These are phyloP conservation scores for Montipora sp. DNA, from an alignment of 64 coral and sea anemone genomes.

Conservation along the genomic window DNA sequence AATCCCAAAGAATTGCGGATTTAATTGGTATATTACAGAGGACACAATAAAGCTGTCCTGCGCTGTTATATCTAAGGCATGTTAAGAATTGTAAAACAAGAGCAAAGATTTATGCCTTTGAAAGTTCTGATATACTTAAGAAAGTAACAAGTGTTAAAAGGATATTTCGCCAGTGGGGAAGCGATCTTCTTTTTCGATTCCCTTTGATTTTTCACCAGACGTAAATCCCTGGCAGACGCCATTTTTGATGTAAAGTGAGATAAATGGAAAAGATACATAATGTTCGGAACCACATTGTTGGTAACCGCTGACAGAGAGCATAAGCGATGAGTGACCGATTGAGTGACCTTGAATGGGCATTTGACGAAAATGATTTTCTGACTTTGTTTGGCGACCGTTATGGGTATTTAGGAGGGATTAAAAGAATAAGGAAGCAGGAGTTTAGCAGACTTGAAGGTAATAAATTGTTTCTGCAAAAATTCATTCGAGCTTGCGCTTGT, in stretches of 20 bases:
- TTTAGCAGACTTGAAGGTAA: constrained; percentile 83
- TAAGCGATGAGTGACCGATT: background rate
- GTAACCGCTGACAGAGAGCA: constrained; percentile 28
- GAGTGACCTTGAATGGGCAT: background rate
- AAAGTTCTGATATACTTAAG: background rate
- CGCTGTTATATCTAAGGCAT: constrained; percentile 73
- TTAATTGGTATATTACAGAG: constrained; percentile 90
- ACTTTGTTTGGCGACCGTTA: constrained; percentile 7
- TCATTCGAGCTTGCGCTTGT: too few relatives aligned
- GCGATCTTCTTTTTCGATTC: constrained; percentile 82
- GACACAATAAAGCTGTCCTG: constrained; percentile 93
- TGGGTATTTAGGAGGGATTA: constrained; percentile 67
- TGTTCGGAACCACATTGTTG: background rate
- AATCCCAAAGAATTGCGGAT: constrained; percentile 87
- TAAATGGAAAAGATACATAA: background rate
- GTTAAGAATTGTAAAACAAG: background rate
- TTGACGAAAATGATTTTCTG: constrained; percentile 68
- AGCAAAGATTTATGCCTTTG: too few relatives aligned
- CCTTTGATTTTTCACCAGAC: constrained; percentile 77
- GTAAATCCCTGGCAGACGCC: constrained; percentile 78
- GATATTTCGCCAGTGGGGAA: constrained; percentile 92
- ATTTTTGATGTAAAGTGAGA: constrained; percentile 26
- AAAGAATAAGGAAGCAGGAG: constrained; percentile 65
- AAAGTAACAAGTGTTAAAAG: constrained; percentile 34
- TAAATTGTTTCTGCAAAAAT: background rate